These are phyloP conservation scores for Drosophila setosimentum DNA, from an alignment of 2,888 invertebrate species.

Conservation along the genomic window DNA sequence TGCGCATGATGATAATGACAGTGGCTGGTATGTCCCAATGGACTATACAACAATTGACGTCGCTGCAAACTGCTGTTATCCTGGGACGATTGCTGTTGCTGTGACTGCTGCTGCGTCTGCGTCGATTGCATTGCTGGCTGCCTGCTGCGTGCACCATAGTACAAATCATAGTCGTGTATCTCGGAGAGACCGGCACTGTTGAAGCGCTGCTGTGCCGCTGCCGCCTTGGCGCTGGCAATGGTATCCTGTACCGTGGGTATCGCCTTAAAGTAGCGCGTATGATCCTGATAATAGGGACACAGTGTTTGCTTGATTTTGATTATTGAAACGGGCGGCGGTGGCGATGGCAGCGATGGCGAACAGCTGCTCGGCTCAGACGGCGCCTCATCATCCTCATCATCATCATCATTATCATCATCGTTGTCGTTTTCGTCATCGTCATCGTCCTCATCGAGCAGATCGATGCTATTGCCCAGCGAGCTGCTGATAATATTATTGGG, in stretches of 20 bases:
- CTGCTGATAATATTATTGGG: conserved; percentile 84
- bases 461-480: conserved; percentile 82
- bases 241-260: conserved; percentile 84
- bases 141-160: conserved; percentile 80
- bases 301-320: conserved; percentile 78
- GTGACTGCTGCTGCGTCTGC: background rate
- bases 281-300: conserved; percentile 84
- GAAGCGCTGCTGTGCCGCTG: conserved; percentile 80
- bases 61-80: conserved; percentile 72
- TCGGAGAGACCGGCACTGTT: conserved; percentile 82
- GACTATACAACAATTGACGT: conserved; percentile 83
- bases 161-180: conserved; percentile 84
- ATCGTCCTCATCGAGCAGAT: conserved; percentile 73
- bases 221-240: conserved; percentile 77
- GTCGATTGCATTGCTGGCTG: conserved; percentile 31
- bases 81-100: conserved; percentile 10
- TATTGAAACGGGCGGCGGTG: conserved; percentile 78
- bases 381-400: conserved; percentile 63
- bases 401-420: conserved; percentile 21
- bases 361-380: conserved; percentile 76
- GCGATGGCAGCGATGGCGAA: conserved; percentile 74
- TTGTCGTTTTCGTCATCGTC: conserved; percentile 11
- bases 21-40: conserved; percentile 82
- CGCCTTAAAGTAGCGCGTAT: conserved; percentile 83
- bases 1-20: conserved; percentile 68